phyloP scores from a whole-genome alignment of 2,113 vertebrate species.

The Lagopus muta region DNA sequence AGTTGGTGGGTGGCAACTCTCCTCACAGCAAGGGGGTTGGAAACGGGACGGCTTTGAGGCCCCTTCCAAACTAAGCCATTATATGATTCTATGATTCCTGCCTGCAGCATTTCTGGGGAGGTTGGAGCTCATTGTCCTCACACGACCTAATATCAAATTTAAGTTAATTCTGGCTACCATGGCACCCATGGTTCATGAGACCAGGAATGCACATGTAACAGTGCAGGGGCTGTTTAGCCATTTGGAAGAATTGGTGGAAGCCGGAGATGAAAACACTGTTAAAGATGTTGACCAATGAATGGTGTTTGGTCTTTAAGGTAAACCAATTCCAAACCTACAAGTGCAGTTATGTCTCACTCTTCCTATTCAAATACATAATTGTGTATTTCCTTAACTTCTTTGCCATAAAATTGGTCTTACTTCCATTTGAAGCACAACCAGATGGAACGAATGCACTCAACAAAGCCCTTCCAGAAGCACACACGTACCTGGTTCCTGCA shows the following conservation, averaged over 20 bases:
- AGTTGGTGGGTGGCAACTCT: too few species aligned
- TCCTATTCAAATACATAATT: not conserved
- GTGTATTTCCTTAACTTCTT: not conserved
- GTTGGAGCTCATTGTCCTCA: not conserved
- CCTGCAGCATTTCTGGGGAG: not conserved
- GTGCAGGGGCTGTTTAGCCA: not conserved
- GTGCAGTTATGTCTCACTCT: not conserved
- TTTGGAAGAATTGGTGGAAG: not conserved
- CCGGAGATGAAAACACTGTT: not conserved
- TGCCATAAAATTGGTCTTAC: not conserved
- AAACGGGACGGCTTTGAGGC: too few species aligned
- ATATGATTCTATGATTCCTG: too few species aligned
- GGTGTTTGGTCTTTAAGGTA: not conserved
- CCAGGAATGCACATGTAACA: not conserved
- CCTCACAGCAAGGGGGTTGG: too few species aligned
- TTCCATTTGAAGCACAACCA: not conserved
- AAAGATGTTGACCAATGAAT: accelerated
- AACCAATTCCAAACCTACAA: not conserved
- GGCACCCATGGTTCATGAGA: not conserved
- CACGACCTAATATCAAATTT: not conserved
- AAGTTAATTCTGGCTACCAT: not conserved
- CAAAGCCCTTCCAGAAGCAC: not conserved
- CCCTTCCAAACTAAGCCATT: too few species aligned
- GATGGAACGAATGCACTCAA: not conserved
- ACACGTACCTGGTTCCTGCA: accelerated